Evolutionary conservation across 2,113 vertebrate genomes (phyloP), one percentile per base, ranked within the genome.

Genomic region (Gobiocypris rarus): DNA sequence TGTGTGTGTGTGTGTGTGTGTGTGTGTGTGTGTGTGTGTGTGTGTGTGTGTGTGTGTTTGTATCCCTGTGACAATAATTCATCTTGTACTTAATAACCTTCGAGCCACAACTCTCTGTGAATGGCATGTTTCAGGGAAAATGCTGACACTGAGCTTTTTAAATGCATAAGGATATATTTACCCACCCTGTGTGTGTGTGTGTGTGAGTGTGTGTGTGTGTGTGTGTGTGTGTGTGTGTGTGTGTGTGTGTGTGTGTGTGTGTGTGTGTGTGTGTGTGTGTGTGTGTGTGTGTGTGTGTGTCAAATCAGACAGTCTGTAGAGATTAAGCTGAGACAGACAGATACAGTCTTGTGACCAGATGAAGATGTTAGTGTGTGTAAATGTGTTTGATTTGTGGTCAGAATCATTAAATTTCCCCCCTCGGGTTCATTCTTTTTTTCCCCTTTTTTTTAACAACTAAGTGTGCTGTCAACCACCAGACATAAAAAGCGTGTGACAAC

Each of bases 291-390:
- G 45, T 48, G 38, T 26, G 45, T 26, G 38, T 34, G 74, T 50
- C 24, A 65, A 52, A 59, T 82, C 56, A 78, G 56, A 45, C n/a
- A 78, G 38, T 26, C 56, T 74, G 69, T 80, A 71, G 19, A 79
- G 56, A 80, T 86, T 74, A 83, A 83, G 67, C 65, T 4, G 67
- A 86, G 85, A 86, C 85, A 80, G 67, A 80, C 75, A 54, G 75
- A 80, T 48, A 73, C 52, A 63, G 81, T 73, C 82, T 38, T 84
- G 75, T 26, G 69, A 81, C 75, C 9, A 74, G 70, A 38, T 22
- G 3, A 59, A 48, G 24, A 26, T 19, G n/a, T 59, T 17, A 13
- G 15, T 1, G 4, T n/a, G 24, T 34, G 17, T 38, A 38, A 14
- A 34, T 41, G 6, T 45, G 67, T 38, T 77, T 50, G 19, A 63